phyloP scores from a whole-genome alignment of 2,888 invertebrate genomes.

The Eudemis profundana region DNA sequence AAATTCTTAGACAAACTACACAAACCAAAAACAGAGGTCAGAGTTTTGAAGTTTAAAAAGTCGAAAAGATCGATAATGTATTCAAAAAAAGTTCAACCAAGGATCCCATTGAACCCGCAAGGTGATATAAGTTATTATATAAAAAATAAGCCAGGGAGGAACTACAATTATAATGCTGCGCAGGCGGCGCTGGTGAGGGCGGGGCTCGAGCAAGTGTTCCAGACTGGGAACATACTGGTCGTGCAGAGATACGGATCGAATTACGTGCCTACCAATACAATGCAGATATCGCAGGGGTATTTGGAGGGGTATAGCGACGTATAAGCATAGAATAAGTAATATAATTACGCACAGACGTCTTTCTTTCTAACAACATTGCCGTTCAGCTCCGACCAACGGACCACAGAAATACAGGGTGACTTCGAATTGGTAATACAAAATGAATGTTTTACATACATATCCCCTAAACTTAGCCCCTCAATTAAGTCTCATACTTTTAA shows the following conservation, averaged over 20 bases:
- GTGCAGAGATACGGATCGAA: constrained; percentile 66
- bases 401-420: no score
- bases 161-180: constrained; percentile 50
- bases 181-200: constrained; percentile 60
- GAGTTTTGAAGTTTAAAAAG: constrained; percentile 39
- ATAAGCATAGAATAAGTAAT: no score
- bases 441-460: no score
- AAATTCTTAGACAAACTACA: constrained; percentile 53
- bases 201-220: constrained; percentile 59
- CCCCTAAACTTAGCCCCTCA: no score
- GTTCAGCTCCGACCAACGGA: no score
- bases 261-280: constrained; percentile 61
- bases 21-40: constrained; percentile 40
- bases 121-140: constrained; percentile 68
- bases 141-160: constrained; percentile 62
- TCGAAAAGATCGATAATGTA: constrained; percentile 52
- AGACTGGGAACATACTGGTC: constrained; percentile 62
- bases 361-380: no score
- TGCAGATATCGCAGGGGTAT: constrained; percentile 52
- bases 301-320: constrained; percentile 50
- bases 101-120: constrained; percentile 57
- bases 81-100: constrained; percentile 53
- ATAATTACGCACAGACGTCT: no score
- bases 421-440: no score
- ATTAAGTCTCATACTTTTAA: no score